Base-by-base conservation (phyloP, 1,140 invertebrate genomes). In the Drosophila sulfurigaster region DNA sequence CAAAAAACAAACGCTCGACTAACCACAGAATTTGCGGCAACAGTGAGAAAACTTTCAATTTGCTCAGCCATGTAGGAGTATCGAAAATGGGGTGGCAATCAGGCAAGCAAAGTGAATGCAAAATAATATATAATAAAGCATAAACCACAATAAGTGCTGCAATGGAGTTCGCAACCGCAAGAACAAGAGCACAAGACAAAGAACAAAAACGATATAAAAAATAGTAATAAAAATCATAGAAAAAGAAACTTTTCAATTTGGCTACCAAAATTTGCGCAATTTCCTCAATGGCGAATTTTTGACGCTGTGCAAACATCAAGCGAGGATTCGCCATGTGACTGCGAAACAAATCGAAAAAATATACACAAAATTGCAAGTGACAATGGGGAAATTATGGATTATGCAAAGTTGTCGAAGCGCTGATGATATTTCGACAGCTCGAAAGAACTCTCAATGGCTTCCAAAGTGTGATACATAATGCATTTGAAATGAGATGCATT, bases 161-260 rank as follows among this genome's bases (percentile, higher is more conserved):
- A 62, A 58, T 45, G 28, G 38, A 28, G 20, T 45, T 45, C 20
- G 35, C 32, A 20, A 20, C 66, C 58, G 67, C 72, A 68, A 56
- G 56, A 68, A 54, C 51, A 68, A 74, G 65, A 73, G 48, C 58
- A 58, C 49, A 58, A 32, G 30, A 30, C 69, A 65, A 25, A 25
- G 69, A 35, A 64, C 51, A 65, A 68, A 69, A 45, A 63, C 10
- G 1, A 58, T 68, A 75, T 67, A 56, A 65, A 69, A 71, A 75
- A 25, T 25, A 25, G 20, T 28, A 70, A 70, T 67, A 45, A 20
- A 59, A 64, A 64, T 62, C 64, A 57, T 30, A 77, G 38, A 74
- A 38, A 71, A 76, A 64, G 35, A 35, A 88, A 89, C 85, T 88
- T 88, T 89, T 83, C 83, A 89, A 80, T 89, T 88, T 81, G 77